These are phyloP conservation scores for Saccostrea glomerata DNA, from an alignment of 1,140 invertebrate genomes.

Conservation along the genomic window DNA sequence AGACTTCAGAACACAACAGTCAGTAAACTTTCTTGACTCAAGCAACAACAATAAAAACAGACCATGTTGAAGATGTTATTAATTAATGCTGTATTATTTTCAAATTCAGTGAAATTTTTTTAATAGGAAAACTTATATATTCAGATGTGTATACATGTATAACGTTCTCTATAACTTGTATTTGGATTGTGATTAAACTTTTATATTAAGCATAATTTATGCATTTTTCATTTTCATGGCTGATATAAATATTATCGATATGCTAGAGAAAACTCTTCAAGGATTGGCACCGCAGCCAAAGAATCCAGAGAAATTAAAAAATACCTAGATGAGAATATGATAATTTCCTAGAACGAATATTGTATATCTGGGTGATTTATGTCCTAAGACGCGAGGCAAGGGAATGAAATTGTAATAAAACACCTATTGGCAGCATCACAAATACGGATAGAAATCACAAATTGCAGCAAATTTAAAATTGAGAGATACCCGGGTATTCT, in stretches of 20 bases:
- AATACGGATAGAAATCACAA: no score
- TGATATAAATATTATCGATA: background rate
- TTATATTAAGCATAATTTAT: background rate
- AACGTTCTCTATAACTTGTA: background rate
- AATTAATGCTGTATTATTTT: no score
- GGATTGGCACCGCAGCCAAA: background rate
- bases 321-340: background rate
- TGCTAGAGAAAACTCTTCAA: background rate
- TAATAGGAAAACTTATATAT: background rate
- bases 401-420: background rate
- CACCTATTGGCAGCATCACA: no score
- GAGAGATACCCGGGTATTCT: no score
- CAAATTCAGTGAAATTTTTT: no score
- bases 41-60: no score
- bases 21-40: no score
- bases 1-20: no score
- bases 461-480: no score
- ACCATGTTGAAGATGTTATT: no score
- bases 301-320: background rate
- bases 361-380: background rate
- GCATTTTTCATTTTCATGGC: background rate
- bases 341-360: background rate
- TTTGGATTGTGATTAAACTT: conserved; percentile 5
- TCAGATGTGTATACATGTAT: background rate
- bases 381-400: background rate